Conservation (phyloP, 2,888 invertebrate species). For the Lathronympha strigana region DNA sequence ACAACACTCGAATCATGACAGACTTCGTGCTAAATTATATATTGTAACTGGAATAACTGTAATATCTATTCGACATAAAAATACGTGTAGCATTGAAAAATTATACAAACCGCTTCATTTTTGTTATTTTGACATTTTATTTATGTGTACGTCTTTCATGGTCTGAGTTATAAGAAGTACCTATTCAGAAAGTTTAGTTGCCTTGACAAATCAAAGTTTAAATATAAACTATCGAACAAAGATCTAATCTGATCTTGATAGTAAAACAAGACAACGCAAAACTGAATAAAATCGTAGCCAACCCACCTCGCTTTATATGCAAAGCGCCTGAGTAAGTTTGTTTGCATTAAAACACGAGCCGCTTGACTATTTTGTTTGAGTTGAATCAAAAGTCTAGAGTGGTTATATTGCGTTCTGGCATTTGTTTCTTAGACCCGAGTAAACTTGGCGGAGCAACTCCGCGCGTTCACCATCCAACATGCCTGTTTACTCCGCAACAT, state of each 20-base stretch:
- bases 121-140: conserved; percentile 42
- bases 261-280: conserved; percentile 80
- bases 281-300: conserved; percentile 80
- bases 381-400: conserved; percentile 76
- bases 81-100: conserved; percentile 26
- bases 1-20: conserved; percentile 75
- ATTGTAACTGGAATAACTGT: conserved; percentile 35
- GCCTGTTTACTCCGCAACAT: conserved; percentile 58
- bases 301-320: conserved; percentile 85
- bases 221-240: conserved; percentile 36
- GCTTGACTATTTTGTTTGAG: conserved; percentile 84
- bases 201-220: conserved; percentile 45
- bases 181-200: conserved; percentile 58
- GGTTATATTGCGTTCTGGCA: conserved; percentile 84
- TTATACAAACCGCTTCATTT: conserved; percentile 39
- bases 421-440: conserved; percentile 72
- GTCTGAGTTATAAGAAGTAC: conserved; percentile 67
- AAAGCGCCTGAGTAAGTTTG: conserved; percentile 85
- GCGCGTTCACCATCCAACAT: conserved; percentile 71
- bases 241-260: conserved; percentile 48
- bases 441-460: conserved; percentile 63
- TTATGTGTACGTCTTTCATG: conserved; percentile 66
- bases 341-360: conserved; percentile 85
- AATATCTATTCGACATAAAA: conserved; percentile 28
- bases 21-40: conserved; percentile 49